These are phyloP conservation scores for Monopterus albus DNA, from an alignment of 2,113 vertebrate species.

Conservation along the genomic window DNA sequence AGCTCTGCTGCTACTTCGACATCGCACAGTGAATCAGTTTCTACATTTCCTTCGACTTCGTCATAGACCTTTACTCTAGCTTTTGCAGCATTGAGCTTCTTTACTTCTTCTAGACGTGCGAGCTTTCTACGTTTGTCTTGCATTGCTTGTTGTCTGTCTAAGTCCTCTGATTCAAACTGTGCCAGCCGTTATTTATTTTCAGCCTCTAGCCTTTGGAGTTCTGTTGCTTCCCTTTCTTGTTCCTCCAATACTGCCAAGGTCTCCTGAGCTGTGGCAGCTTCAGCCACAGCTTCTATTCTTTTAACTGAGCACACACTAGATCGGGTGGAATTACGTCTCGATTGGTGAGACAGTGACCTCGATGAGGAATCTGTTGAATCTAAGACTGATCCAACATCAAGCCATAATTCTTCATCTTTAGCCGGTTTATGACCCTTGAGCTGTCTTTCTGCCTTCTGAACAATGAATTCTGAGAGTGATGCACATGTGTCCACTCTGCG, in stretches of 20 bases:
- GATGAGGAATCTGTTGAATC: conserved; percentile 18
- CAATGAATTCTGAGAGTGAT: too few species aligned
- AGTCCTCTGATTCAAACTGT: conserved; percentile 29
- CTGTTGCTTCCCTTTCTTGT: conserved; percentile 29
- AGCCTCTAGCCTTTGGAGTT: conserved; percentile 34
- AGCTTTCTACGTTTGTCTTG: conserved; percentile 15
- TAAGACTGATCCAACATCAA: conserved; percentile 38
- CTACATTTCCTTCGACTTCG: too few species aligned
- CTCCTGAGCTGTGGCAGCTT: conserved; percentile 44
- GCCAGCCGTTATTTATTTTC: conserved; percentile 21
- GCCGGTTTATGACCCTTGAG: neutral
- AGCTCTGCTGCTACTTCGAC: too few species aligned
- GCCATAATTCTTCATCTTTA: conserved; percentile 35
- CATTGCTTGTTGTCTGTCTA: conserved; percentile 49
- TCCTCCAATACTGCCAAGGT: conserved; percentile 34
- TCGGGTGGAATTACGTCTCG: conserved; percentile 18
- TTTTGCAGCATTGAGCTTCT: too few species aligned
- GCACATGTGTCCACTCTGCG: too few species aligned
- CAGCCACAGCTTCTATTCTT: conserved; percentile 31
- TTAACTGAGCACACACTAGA: conserved; percentile 24
- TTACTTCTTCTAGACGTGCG: too few species aligned
- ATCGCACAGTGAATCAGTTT: too few species aligned
- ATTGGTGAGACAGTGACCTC: conserved; percentile 7
- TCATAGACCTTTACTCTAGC: too few species aligned
- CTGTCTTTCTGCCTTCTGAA: too few species aligned